A percentile compares a stretch with the other conserved stretches of the same genome.
These are phyloP conservation scores for Sminthurinus aureus DNA, from an alignment of 2,888 invertebrate species.

Conservation along the genomic window DNA sequence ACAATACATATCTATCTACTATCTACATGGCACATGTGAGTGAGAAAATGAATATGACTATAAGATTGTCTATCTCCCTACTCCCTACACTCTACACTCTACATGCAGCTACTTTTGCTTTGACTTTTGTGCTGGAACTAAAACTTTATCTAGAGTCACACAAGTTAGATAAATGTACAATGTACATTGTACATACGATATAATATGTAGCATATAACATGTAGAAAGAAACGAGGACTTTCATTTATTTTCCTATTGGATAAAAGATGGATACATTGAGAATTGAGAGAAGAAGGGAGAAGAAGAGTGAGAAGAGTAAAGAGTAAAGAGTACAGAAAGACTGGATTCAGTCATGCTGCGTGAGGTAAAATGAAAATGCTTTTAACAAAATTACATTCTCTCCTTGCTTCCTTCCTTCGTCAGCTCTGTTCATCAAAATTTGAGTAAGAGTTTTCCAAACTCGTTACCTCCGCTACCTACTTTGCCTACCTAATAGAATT, in stretches of 20 bases:
- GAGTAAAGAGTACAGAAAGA: no score
- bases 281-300: no score
- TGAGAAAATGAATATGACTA: no score
- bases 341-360: slow-evolving; percentile 24
- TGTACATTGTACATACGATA: no score
- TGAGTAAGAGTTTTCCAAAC: background rate
- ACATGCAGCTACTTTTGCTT: background rate
- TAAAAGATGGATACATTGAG: slow-evolving; percentile 23
- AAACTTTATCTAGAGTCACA: no score
- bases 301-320: no score
- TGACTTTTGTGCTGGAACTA: background rate
- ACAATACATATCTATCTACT: no score
- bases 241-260: slow-evolving; percentile 37
- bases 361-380: slow-evolving; percentile 44
- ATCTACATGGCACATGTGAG: no score
- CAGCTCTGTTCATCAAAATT: slow-evolving; percentile 6
- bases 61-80: no score
- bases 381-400: slow-evolving; percentile 48
- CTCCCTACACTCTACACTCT: no score
- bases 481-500: slow-evolving; percentile 32
- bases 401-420: slow-evolving; percentile 39
- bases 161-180: no score
- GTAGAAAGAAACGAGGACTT: slow-evolving; percentile 3
- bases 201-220: no score
- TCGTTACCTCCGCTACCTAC: background rate